Base-by-base conservation (phyloP, 1,140 invertebrate genomes). In the Myzus persicae region DNA sequence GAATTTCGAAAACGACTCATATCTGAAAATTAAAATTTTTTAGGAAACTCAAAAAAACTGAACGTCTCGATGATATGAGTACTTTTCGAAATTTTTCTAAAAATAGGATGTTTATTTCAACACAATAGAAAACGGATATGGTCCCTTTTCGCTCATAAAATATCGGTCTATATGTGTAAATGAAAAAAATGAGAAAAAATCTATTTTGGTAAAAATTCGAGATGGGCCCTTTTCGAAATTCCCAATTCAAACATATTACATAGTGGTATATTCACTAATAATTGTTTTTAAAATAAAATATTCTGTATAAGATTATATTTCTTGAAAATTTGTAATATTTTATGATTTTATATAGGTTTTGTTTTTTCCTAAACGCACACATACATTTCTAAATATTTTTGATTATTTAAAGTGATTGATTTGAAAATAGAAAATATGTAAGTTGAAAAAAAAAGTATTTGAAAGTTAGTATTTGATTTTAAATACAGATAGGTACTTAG, bases 161-260 rank as follows among this genome's bases (percentile, higher is more conserved):
- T 85, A 85, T 85, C 84, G 84, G 84, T 85, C 42, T 85, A 85
- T 85, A 85, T 85, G 84, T 44, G 84, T 85, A 85, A 85, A 85
- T 44, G 84, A 85, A 85, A 85, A 84, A 84, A 44, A 84, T 9
- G 81, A 36, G n/a, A 7, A 84, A 44, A 44, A 31, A 85, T 85
- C 84, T 31, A 85, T 85, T 44, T 85, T 85, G 84, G 18, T 85
- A 31, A 42, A 85, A 85, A n/a, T n/a, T n/a, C n/a, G n/a, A n/a
- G n/a, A n/a, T n/a, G n/a, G n/a, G n/a, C n/a, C n/a, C n/a, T n/a
- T n/a, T n/a, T n/a, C n/a, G n/a, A n/a, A n/a, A n/a, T n/a, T n/a
- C n/a, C n/a, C n/a, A n/a, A n/a, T n/a, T n/a, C n/a, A n/a, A n/a
- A n/a, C n/a, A n/a, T 0, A 9, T 54, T 26, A 26, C 9, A 22